Conservation (phyloP, 2,113 vertebrate species). For the Ptyas mucosa region DNA sequence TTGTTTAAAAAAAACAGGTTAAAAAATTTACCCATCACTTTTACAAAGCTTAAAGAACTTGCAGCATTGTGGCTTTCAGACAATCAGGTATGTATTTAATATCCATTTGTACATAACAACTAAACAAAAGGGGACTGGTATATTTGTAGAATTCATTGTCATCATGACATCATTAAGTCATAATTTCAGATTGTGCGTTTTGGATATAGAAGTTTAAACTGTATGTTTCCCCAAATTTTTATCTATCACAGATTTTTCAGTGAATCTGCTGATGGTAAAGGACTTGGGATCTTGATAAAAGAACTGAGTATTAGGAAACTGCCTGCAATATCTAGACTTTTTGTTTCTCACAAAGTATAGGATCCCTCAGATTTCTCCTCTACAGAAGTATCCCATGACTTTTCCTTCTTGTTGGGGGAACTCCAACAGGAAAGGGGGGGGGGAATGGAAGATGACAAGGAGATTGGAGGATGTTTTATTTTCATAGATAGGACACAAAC, state of each 20-base stretch:
- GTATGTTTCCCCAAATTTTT: neutral
- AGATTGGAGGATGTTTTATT: neutral
- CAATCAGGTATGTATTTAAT: constrained; percentile 87
- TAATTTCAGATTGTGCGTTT: neutral
- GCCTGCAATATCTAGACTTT: neutral
- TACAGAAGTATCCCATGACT: too few species aligned
- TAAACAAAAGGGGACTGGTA: neutral
- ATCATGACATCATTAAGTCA: neutral
- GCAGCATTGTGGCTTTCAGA: constrained; percentile 98
- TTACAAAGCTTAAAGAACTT: constrained; percentile 96
- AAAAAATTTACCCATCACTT: constrained; percentile 97
- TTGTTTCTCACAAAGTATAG: neutral
- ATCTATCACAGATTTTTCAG: neutral
- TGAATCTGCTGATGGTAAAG: neutral
- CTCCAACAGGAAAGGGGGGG: too few species aligned
- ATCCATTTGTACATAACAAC: neutral
- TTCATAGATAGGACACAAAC: neutral
- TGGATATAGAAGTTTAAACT: neutral
- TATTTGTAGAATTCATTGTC: neutral
- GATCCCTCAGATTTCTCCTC: too few species aligned
- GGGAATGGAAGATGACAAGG: too few species aligned
- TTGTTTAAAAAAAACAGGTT: constrained; percentile 71
- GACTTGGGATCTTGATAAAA: neutral
- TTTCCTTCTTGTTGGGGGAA: too few species aligned
- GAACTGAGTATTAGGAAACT: neutral